phyloP scores from a whole-genome alignment of 2,888 invertebrate species.

The Drosophila lutescens region DNA sequence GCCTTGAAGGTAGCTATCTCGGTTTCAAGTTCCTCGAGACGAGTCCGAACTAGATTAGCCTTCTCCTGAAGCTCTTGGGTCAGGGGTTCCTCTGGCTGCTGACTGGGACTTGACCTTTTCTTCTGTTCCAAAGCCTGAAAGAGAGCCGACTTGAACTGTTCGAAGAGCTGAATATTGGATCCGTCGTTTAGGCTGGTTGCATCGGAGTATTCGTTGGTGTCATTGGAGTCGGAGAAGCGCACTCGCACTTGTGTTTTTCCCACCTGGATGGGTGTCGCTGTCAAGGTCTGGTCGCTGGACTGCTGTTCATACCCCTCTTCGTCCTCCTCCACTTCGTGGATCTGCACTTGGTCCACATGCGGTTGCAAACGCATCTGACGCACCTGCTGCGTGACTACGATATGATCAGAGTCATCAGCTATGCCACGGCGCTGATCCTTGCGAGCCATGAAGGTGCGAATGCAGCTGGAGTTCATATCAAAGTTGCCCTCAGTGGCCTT shows the following conservation, averaged over 20 bases:
- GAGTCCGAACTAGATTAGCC: slow-evolving; percentile 84
- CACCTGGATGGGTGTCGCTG: slow-evolving; percentile 51
- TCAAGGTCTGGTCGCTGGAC: slow-evolving; percentile 33
- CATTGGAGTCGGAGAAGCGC: slow-evolving; percentile 75
- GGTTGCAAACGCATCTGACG: slow-evolving; percentile 65
- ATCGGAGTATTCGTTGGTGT: slow-evolving; percentile 73
- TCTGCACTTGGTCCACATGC: slow-evolving; percentile 41
- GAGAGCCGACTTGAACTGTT: slow-evolving; percentile 75
- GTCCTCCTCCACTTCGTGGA: slow-evolving; percentile 17
- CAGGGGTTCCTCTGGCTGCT: slow-evolving; percentile 41
- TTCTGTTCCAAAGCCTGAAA: slow-evolving; percentile 73
- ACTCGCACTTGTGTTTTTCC: slow-evolving; percentile 64
- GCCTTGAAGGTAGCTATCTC: slow-evolving; percentile 86
- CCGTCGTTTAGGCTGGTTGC: slow-evolving; percentile 51
- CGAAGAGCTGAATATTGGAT: slow-evolving; percentile 67
- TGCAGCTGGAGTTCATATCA: slow-evolving; percentile 88
- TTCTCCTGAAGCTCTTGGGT: slow-evolving; percentile 68
- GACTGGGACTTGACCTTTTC: slow-evolving; percentile 24
- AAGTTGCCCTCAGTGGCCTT: slow-evolving; percentile 90
- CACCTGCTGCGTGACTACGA: slow-evolving; percentile 58
- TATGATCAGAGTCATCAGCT: slow-evolving; percentile 76
- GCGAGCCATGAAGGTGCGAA: slow-evolving; percentile 84
- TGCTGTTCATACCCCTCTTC: slow-evolving; percentile 34
- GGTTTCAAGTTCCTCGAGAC: slow-evolving; percentile 88
- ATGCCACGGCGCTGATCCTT: slow-evolving; percentile 74